Base-by-base conservation (phyloP, 2,797 vertebrate species). In the Onychomys torridus region DNA sequence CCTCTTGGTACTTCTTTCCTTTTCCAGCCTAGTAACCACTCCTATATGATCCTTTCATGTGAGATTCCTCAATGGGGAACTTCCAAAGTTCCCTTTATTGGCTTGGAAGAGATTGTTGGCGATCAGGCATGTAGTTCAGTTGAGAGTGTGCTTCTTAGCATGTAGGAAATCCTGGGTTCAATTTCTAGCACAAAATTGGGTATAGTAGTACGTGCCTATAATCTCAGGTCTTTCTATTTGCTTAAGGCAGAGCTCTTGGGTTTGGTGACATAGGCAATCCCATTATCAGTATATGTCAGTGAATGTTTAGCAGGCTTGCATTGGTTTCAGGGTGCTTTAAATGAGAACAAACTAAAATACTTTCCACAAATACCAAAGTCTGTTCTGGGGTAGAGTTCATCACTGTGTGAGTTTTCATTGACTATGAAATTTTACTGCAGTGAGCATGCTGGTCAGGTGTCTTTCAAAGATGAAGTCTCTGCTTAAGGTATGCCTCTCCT, bases 61-160 rank as follows among this genome's bases (percentile, higher is more conserved):
- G 10, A 16, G 40, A 83, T 75, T 94, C 75, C 16, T 96, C 34
- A 78, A 9, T 25, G 25, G 76, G 71, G 91, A 89, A 32, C 43
- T 94, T 8, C 27, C 34, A 49, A 89, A 69, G 13, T 40, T 77
- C 96, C 91, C 79, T 96, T 76, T 93, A 25, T 23, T 90, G 8
- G 78, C 7, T 21, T 4, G 19, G 89, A 93, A 93, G 78, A 95
- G 97, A 94, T 55, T 46, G 21, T 37, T 81, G 34, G 37, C 37
- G 40, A 63, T 46, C 32, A 63, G 27, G 37, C 27, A 46, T 21
- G 37, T 19, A 63, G 59, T 32, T 43, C 89, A 82, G 85, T 32
- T 63, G 59, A 63, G 81, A 32, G 16, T 65, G 37, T 46, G 37
- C 10, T 84, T 46, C 59, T 63, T 65, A 84, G 59, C 59, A 21